phyloP scores from a whole-genome alignment of 2,113 vertebrate species.

The Oreotrochilus melanogaster region DNA sequence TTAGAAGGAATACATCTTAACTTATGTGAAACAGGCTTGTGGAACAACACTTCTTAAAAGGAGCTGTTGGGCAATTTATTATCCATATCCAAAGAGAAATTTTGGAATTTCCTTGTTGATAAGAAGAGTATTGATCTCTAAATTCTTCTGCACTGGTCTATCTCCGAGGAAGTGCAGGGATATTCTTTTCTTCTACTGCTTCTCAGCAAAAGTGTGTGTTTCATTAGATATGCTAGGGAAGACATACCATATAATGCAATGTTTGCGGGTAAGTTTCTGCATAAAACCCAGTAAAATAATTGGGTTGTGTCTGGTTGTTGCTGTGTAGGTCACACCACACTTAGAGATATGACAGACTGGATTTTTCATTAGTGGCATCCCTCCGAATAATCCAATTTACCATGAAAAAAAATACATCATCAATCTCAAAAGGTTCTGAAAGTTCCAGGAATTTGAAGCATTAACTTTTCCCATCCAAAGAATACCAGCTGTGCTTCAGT shows the following conservation, averaged over 20 bases:
- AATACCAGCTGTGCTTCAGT: constrained; percentile 41
- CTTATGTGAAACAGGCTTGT: not conserved
- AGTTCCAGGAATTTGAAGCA: constrained; percentile 45
- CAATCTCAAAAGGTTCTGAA: constrained; percentile 27
- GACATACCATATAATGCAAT: not conserved
- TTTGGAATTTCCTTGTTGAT: not conserved
- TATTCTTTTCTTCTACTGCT: not conserved
- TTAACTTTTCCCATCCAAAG: constrained; percentile 9
- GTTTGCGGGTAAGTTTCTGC: not conserved
- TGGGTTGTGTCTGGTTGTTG: not conserved
- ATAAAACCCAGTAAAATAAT: not conserved
- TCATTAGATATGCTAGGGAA: not conserved
- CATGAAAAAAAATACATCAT: not conserved
- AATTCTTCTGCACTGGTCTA: not conserved
- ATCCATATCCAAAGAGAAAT: not conserved
- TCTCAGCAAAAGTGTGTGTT: accelerated
- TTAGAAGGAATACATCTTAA: not conserved
- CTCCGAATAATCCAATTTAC: constrained; percentile 36
- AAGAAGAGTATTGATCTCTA: not conserved
- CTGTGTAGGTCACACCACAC: not conserved
- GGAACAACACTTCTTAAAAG: not conserved
- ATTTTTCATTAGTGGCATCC: constrained; percentile 9
- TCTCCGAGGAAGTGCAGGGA: not conserved
- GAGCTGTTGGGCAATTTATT: not conserved
- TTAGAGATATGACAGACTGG: not conserved